Percentiles rank a stretch among this genome's conserved stretches.
These are phyloP conservation scores for Tipula confusa DNA, from an alignment of 2,888 invertebrate genomes.

Conservation along the genomic window DNA sequence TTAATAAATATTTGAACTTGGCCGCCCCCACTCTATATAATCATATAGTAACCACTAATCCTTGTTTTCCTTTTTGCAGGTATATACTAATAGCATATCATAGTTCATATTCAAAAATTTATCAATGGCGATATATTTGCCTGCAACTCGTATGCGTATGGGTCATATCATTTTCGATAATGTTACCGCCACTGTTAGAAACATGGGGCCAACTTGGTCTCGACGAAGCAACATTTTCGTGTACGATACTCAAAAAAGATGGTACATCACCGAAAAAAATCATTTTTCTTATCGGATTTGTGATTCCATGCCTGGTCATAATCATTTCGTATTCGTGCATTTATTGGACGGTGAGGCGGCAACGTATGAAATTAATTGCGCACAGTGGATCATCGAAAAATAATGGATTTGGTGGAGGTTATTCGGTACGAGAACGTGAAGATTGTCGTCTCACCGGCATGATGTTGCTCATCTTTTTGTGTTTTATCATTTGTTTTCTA, in stretches of 20 bases:
- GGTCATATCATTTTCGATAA: slow-evolving; percentile 68
- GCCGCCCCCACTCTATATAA: too few relatives aligned
- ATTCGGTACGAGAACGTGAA: slow-evolving; percentile 54
- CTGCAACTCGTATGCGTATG: slow-evolving; percentile 76
- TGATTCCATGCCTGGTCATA: slow-evolving; percentile 79
- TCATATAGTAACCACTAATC: too few relatives aligned
- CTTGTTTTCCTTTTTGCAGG: slow-evolving; percentile 52
- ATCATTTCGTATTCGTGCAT: slow-evolving; percentile 82
- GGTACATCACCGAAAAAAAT: slow-evolving; percentile 79
- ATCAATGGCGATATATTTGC: slow-evolving; percentile 67
- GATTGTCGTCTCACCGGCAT: slow-evolving; percentile 76
- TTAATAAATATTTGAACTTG: not conserved
- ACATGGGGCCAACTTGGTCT: slow-evolving; percentile 82
- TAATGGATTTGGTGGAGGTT: not conserved
- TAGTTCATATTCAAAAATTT: slow-evolving; percentile 72
- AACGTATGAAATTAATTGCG: slow-evolving; percentile 66
- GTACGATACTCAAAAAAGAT: slow-evolving; percentile 76
- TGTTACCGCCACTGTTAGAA: slow-evolving; percentile 74
- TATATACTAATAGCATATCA: slow-evolving; percentile 81
- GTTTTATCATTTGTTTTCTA: slow-evolving; percentile 80
- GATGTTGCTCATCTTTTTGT: slow-evolving; percentile 83
- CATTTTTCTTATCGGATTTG: slow-evolving; percentile 76
- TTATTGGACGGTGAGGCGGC: slow-evolving; percentile 71
- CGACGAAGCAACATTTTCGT: slow-evolving; percentile 76
- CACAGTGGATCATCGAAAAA: slow-evolving; percentile 56